A percentile compares a stretch with the other conserved stretches of the same genome.
phyloP scores from a whole-genome alignment of 2,888 invertebrate species.

The Nymphalis c-album region DNA sequence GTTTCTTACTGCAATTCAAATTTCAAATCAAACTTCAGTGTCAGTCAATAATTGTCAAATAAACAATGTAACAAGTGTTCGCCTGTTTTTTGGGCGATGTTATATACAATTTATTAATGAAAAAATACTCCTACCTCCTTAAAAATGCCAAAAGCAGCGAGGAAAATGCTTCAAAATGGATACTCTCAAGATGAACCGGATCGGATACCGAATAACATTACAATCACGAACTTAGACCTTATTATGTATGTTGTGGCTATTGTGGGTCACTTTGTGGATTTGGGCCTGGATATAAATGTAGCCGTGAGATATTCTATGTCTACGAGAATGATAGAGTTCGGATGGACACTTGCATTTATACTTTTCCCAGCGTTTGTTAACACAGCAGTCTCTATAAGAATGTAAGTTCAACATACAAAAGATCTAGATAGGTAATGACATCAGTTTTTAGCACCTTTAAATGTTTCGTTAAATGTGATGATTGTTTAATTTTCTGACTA shows the following conservation, averaged over 20 bases:
- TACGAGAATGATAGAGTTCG: constrained; percentile 82
- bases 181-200: constrained; percentile 80
- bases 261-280: constrained; percentile 85
- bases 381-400: constrained; percentile 86
- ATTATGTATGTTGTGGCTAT: constrained; percentile 85
- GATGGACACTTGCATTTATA: constrained; percentile 86
- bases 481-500: constrained; percentile 4
- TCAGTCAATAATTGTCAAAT: background rate
- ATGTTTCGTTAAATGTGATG: background rate
- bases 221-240: constrained; percentile 83
- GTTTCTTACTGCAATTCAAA: no score
- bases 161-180: constrained; percentile 62
- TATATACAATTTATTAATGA: constrained; percentile 2
- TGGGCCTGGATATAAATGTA: constrained; percentile 86
- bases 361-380: constrained; percentile 88
- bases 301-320: constrained; percentile 84
- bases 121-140: background rate
- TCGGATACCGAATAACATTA: constrained; percentile 81
- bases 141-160: constrained; percentile 61
- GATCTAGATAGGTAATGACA: constrained; percentile 13
- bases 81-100: background rate
- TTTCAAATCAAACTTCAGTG: background rate
- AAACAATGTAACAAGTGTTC: constrained; percentile 16
- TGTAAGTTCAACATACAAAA: constrained; percentile 77
- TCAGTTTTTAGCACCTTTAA: constrained; percentile 15